Base-by-base conservation (phyloP, 1,140 invertebrate species). In the Araneus ventricosus region DNA sequence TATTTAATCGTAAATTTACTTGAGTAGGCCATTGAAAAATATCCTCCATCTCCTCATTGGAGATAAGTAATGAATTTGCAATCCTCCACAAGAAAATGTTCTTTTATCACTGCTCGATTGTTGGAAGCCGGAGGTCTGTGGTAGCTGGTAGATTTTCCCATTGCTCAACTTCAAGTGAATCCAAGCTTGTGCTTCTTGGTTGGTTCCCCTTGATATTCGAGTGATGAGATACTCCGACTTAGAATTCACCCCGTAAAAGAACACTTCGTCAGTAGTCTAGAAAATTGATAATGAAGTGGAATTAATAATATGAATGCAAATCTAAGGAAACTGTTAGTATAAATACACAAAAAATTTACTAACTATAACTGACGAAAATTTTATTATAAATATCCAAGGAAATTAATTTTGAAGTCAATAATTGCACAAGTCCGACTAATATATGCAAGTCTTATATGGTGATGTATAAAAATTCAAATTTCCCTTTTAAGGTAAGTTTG, bases 171-270 rank as follows among this genome's bases (percentile, higher is more conserved):
- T 88, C 5, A 93, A 22, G 22, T 84, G 67, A 17, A 93, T 82
- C 92, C 70, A 84, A 3, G 87, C 92, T 52, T 89, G 86, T 4
- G 87, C 92, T 2, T 39, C 52, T 8, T 67, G 22, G 52, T 89
- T 63, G 4, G 10, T 10, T 0, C 20, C 24, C 30, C 92, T 61
- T 5, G 87, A 17, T 57, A 93, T 63, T 27, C 86, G 61, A 8
- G 52, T 34, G 6, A 93, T 30, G 17, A 93, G 34, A 17, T 67
- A 84, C 52, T 93, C 92, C 4, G 75, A 84, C 37, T 88, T 82
- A 4, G 92, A 93, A 34, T 93, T 93, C 0, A 93, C 87, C 3
- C 92, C 92, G 27, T 93, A 93, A 34, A 93, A 82, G n/a, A 93
- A 89, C 24, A 93, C 27, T 27, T 93, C 92, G 57, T 93, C 92